Evolutionary conservation across 53 echinoderm and acorn worm species (phyloP).

Genomic region (Mesocentrotus franciscanus): DNA sequence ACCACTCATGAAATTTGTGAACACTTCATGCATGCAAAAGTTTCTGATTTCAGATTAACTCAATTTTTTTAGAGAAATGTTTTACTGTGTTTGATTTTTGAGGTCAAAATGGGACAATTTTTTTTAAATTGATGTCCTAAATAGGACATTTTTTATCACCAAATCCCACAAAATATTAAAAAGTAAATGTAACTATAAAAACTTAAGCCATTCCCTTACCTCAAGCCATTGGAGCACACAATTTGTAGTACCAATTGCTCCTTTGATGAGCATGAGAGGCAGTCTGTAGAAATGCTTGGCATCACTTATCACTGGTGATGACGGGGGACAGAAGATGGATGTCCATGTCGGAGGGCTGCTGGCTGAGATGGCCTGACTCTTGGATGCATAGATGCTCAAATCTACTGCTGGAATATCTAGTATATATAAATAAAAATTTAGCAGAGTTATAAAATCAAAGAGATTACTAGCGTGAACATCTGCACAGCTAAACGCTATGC

Average conservation of each 20-base stretch:
- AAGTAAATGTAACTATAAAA: no score
- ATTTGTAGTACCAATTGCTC: conserved; percentile 76
- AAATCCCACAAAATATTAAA: no score
- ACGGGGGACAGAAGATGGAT: conserved; percentile 76
- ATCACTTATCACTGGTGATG: not conserved
- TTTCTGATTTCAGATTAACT: no score
- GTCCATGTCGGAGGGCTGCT: conserved; percentile 67
- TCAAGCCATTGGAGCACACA: conserved; percentile 80
- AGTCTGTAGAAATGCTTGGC: conserved; percentile 56
- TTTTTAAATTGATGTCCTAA: no score
- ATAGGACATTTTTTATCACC: no score
- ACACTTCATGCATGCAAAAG: no score
- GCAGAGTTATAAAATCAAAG: not conserved
- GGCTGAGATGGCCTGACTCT: conserved; percentile 66
- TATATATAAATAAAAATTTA: not conserved
- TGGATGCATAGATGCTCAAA: conserved; percentile 74
- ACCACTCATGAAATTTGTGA: no score
- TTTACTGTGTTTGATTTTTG: no score
- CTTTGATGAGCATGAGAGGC: conserved; percentile 86
- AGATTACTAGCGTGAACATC: no score
- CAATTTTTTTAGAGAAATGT: no score
- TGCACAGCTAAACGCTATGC: no score
- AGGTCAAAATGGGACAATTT: no score
- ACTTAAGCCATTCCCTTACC: conserved; percentile 60
- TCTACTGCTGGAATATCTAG: conserved; percentile 71